A percentile compares a stretch with the other conserved stretches of the same genome.
These are phyloP conservation scores for Clarias platycephalus DNA, from an alignment of 2,797 vertebrate species.

Conservation along the genomic window DNA sequence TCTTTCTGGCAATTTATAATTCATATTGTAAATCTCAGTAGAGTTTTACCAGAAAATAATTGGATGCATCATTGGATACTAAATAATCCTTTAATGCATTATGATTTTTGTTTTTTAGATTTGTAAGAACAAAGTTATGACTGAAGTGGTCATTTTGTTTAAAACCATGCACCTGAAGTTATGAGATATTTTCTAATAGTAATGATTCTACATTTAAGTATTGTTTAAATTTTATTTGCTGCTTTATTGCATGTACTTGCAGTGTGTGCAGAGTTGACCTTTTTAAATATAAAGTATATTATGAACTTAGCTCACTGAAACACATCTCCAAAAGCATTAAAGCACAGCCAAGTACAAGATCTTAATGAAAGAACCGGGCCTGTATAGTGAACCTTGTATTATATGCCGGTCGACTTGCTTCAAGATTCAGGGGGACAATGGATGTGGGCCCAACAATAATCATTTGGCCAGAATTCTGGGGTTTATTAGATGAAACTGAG, in stretches of 20 bases:
- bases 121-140: not conserved
- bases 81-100: not conserved
- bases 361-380: not conserved
- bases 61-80: not conserved
- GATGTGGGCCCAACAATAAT: slow-evolving; percentile 46
- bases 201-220: not conserved
- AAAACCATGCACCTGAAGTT: not conserved
- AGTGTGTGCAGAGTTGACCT: not conserved
- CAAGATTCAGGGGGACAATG: slow-evolving; percentile 24
- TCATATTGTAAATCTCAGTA: not conserved
- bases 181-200: not conserved
- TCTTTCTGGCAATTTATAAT: not conserved
- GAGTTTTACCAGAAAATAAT: not conserved
- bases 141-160: not conserved
- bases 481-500: slow-evolving; percentile 85
- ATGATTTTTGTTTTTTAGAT: not conserved
- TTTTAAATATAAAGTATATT: slow-evolving; percentile 4
- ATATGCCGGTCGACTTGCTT: slow-evolving; percentile 8
- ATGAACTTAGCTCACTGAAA: not conserved
- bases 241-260: not conserved
- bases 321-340: not conserved
- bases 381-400: not conserved
- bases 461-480: slow-evolving; percentile 83
- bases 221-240: not conserved
- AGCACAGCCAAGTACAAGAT: not conserved